A percentile compares a stretch with the other conserved stretches of the same genome.
These are phyloP conservation scores for Plectrocnemia conspersa DNA, from an alignment of 1,140 invertebrate species.

Conservation along the genomic window DNA sequence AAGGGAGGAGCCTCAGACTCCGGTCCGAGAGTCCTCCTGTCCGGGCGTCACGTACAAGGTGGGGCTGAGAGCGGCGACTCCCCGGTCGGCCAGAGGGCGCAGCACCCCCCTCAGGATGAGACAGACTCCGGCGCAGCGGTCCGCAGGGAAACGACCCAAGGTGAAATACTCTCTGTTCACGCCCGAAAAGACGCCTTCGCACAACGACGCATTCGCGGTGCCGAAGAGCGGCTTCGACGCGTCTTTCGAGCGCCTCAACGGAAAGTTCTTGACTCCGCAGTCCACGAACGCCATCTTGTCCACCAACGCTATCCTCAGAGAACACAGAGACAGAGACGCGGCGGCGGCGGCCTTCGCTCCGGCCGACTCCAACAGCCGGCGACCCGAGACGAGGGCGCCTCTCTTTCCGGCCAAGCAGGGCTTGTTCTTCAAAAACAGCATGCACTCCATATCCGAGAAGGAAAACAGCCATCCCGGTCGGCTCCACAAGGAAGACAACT, in stretches of 20 bases:
- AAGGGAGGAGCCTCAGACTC: background rate
- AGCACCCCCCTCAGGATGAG: constrained; percentile 2
- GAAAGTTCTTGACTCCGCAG: constrained; percentile 26
- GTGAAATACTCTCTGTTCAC: background rate
- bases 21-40: background rate
- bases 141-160: background rate
- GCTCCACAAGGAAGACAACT: background rate
- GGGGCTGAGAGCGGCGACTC: constrained; percentile 4
- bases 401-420: background rate
- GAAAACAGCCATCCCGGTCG: constrained; percentile 3
- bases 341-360: background rate
- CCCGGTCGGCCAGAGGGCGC: background rate
- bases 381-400: background rate
- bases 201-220: background rate
- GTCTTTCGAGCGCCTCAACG: background rate
- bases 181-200: background rate
- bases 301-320: constrained; percentile 25
- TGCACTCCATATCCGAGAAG: background rate
- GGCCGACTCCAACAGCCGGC: background rate
- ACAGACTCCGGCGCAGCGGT: background rate
- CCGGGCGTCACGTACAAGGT: background rate
- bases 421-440: background rate
- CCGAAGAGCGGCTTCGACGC: constrained; percentile 1
- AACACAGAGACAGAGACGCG: constrained; percentile 20
- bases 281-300: constrained; percentile 27